phyloP scores from a whole-genome alignment of 92 coral and sea anemone species.

The Phenganax marumi region DNA sequence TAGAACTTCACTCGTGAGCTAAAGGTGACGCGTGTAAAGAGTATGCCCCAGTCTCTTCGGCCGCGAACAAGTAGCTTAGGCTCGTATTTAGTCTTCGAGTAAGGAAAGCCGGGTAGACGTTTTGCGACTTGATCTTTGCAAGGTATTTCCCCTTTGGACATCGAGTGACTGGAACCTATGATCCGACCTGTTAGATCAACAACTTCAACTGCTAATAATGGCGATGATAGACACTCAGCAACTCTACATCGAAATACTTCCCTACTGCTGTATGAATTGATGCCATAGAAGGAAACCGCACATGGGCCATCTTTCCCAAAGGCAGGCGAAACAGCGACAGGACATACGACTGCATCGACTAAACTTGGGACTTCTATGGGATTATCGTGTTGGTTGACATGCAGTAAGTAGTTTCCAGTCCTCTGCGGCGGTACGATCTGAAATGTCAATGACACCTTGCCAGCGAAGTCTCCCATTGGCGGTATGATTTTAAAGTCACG shows the following conservation, averaged over 20 bases:
- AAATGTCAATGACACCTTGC: conserved; percentile 39
- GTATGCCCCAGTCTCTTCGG: conserved; percentile 71
- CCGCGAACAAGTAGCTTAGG: conserved; percentile 65
- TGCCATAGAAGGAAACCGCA: conserved; percentile 16
- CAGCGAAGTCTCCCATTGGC: conserved; percentile 13
- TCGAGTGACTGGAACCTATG: conserved; percentile 44
- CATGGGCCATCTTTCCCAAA: conserved; percentile 35
- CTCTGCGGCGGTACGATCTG: conserved; percentile 37
- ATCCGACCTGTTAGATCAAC: conserved; percentile 40
- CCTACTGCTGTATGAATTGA: conserved; percentile 44
- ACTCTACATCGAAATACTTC: conserved; percentile 57
- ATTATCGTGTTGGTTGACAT: conserved; percentile 39
- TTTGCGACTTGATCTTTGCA: conserved; percentile 40
- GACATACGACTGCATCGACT: conserved; percentile 1
- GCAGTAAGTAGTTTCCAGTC: conserved; percentile 29
- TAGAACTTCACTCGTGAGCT: conserved; percentile 43
- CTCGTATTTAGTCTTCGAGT: conserved; percentile 17
- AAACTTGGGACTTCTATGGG: conserved; percentile 17
- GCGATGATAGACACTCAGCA: conserved; percentile 25
- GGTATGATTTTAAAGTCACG: conserved; percentile 44
- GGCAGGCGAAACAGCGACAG: neutral
- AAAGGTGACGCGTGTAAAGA: conserved; percentile 36
- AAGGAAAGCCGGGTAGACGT: conserved; percentile 38
- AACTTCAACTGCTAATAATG: conserved; percentile 44
- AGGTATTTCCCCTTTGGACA: conserved; percentile 51